These are phyloP conservation scores for Frankliniella fusca DNA, from an alignment of 2,888 invertebrate genomes.

Conservation along the genomic window DNA sequence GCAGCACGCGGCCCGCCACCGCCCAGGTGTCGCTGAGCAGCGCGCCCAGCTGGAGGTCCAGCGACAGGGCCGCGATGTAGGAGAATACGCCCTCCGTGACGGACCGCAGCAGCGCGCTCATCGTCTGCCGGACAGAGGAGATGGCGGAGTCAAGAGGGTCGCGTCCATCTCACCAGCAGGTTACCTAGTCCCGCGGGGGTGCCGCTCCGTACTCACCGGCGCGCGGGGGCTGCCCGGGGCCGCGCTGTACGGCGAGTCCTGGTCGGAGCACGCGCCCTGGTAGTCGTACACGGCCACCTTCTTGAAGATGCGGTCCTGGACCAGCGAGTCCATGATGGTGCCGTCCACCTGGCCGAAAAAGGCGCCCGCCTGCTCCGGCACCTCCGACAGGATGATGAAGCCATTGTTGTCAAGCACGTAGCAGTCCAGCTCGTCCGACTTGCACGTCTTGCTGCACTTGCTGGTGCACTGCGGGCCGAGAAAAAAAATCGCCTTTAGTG, in stretches of 20 bases:
- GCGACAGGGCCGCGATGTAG: background rate
- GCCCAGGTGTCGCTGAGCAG: slow-evolving; percentile 11
- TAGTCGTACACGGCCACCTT: slow-evolving; percentile 83
- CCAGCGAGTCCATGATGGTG: slow-evolving; percentile 88
- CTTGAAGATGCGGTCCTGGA: slow-evolving; percentile 85
- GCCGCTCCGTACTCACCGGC: slow-evolving; percentile 45
- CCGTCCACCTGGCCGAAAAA: slow-evolving; percentile 94
- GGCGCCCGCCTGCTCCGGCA: slow-evolving; percentile 77
- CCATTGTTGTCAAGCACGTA: slow-evolving; percentile 93
- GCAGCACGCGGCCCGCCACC: background rate
- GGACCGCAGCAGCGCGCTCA: background rate
- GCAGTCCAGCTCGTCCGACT: slow-evolving; percentile 82
- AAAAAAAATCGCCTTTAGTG: background rate
- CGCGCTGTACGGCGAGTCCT: slow-evolving; percentile 54
- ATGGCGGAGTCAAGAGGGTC: background rate
- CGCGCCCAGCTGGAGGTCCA: background rate
- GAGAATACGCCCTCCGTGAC: background rate
- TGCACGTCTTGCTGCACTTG: slow-evolving; percentile 67
- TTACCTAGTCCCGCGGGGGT: slow-evolving; percentile 39
- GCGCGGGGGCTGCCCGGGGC: slow-evolving; percentile 47
- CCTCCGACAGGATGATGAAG: slow-evolving; percentile 86
- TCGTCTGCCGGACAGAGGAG: background rate
- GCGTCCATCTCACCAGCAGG: background rate
- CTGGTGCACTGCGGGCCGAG: background rate
- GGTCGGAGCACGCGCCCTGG: slow-evolving; percentile 70